Conservation (phyloP, 2,113 vertebrate genomes). For the Spea bombifrons region DNA sequence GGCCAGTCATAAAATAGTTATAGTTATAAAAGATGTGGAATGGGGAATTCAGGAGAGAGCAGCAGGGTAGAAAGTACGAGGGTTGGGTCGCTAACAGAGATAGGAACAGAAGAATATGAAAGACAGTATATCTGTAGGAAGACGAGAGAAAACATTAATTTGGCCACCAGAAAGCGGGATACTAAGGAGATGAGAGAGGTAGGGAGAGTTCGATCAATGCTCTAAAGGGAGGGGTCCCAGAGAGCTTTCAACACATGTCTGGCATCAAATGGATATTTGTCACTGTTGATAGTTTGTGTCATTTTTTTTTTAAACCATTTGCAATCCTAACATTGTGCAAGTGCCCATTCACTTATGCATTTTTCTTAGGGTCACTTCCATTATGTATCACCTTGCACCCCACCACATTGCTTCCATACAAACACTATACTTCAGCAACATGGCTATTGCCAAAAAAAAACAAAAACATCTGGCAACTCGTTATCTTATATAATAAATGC, state of each 20-base stretch:
- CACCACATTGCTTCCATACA: background rate
- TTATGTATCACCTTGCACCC: background rate
- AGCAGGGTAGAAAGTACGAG: too few species aligned
- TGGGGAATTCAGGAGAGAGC: too few species aligned
- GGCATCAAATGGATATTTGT: conserved; percentile 27
- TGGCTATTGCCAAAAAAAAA: too few species aligned
- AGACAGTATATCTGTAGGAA: too few species aligned
- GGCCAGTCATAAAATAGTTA: too few species aligned
- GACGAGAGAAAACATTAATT: too few species aligned
- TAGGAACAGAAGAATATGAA: too few species aligned
- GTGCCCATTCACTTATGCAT: conserved; percentile 1
- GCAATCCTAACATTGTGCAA: conserved; percentile 20
- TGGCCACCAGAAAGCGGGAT: background rate
- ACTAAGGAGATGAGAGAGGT: background rate
- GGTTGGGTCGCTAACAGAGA: too few species aligned
- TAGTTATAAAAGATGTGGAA: too few species aligned
- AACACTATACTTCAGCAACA: too few species aligned
- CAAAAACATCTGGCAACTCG: too few species aligned
- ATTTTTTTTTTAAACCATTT: background rate
- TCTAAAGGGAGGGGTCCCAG: conserved; percentile 8
- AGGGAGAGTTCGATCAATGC: background rate
- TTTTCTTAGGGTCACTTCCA: background rate
- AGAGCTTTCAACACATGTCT: conserved; percentile 25
- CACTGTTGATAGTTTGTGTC: background rate
- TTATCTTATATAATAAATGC: too few species aligned